phyloP scores from a whole-genome alignment of 2,797 vertebrate genomes.

The Karalla daura region DNA sequence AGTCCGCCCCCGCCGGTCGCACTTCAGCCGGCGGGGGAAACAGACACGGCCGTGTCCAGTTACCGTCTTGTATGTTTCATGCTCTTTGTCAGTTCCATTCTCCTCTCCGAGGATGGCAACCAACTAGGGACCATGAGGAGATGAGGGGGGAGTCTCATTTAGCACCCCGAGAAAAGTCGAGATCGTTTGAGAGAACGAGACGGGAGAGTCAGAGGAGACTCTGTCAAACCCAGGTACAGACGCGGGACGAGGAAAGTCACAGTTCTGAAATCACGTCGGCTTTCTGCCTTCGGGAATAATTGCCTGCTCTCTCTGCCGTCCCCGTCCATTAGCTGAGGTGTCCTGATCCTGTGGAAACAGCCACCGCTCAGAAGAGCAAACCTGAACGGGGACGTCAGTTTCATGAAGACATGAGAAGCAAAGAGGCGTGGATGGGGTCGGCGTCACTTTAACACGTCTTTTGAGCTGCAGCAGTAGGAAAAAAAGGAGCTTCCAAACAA shows the following conservation, averaged over 20 bases:
- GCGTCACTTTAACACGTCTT: too few relatives aligned
- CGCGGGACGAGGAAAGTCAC: too few relatives aligned
- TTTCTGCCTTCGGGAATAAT: neutral
- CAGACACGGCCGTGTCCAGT: neutral
- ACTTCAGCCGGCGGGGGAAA: conserved; percentile 11
- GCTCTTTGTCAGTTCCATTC: neutral
- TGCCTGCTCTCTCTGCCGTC: too few relatives aligned
- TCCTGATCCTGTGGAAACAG: too few relatives aligned
- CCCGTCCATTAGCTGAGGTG: too few relatives aligned
- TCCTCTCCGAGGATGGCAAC: neutral
- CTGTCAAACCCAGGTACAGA: neutral
- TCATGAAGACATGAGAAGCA: too few relatives aligned
- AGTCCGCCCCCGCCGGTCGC: conserved; percentile 24
- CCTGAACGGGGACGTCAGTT: too few relatives aligned
- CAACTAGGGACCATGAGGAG: neutral
- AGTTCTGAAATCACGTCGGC: too few relatives aligned
- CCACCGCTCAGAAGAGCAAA: neutral
- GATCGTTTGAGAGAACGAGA: neutral
- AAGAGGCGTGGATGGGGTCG: neutral
- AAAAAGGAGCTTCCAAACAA: too few relatives aligned
- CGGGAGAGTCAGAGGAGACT: neutral
- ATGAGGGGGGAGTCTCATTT: too few relatives aligned
- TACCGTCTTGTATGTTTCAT: neutral
- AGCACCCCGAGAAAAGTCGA: neutral
- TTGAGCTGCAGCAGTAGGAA: too few relatives aligned